phyloP scores from a whole-genome alignment of 2,113 vertebrate species.

The Chamaetylas fuelleborni region DNA sequence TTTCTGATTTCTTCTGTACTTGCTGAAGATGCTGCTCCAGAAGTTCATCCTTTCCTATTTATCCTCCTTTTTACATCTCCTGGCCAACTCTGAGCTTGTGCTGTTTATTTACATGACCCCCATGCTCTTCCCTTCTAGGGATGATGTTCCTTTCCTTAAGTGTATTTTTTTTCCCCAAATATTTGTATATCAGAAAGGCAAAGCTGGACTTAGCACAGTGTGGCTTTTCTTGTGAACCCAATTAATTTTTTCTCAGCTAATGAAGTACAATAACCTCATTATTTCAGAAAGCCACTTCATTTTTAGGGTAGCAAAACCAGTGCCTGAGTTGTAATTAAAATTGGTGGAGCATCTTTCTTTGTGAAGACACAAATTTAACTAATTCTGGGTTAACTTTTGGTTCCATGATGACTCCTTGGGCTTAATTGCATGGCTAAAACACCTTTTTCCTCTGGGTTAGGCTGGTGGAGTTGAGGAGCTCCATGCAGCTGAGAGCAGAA shows the following conservation, averaged over 20 bases:
- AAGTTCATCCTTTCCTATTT: not conserved
- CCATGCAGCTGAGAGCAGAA: not conserved
- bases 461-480: not conserved
- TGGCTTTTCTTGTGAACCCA: not conserved
- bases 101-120: not conserved
- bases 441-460: not conserved
- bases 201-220: not conserved
- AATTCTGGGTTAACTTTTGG: not conserved
- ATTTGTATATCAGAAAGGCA: not conserved
- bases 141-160: not conserved
- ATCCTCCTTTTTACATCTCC: not conserved
- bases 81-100: not conserved
- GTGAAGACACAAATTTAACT: not conserved
- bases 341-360: not conserved
- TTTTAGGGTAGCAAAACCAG: not conserved
- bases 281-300: not conserved
- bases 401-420: rapidly evolving
- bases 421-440: rapidly evolving
- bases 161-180: not conserved
- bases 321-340: not conserved
- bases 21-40: not conserved
- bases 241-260: not conserved
- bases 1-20: not conserved
- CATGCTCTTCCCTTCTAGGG: not conserved
- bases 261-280: not conserved